Evolutionary conservation across 2,113 vertebrate genomes (phyloP).

Genomic region (Ahaetulla prasina): DNA sequence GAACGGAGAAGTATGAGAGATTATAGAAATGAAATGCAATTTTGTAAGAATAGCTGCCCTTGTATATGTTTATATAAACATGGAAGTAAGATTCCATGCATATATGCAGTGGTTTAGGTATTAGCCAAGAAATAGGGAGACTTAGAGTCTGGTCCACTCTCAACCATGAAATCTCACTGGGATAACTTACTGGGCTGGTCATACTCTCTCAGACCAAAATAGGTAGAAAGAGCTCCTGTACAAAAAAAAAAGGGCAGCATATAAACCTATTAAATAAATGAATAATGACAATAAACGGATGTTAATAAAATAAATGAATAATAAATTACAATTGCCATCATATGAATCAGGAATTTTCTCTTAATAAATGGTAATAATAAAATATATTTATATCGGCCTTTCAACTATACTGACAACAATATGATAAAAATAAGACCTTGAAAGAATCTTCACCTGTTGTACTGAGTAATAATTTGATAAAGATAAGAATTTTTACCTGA

Average conservation of each 20-base stretch:
- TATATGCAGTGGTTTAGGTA: neutral
- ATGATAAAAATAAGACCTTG: neutral
- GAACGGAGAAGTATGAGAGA: neutral
- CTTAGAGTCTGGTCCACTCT: neutral
- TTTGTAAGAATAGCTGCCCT: neutral
- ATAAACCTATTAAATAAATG: neutral
- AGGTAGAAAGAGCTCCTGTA: neutral
- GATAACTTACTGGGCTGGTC: neutral
- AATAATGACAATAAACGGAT: neutral
- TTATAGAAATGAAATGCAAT: neutral
- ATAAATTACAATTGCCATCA: neutral
- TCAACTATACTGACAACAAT: neutral
- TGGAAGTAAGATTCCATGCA: neutral
- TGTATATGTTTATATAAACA: neutral
- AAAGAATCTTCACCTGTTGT: constrained; percentile 4
- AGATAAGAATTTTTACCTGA: constrained; percentile 71
- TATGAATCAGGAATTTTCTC: neutral
- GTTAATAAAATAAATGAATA: neutral
- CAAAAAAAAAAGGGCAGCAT: neutral
- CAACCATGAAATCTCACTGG: neutral
- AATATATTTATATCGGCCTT: neutral
- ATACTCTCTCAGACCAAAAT: neutral
- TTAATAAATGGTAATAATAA: neutral
- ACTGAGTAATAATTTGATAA: constrained; percentile 10
- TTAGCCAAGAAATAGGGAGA: neutral